Base-by-base conservation (phyloP, 1,140 invertebrate species). In the Pinna nobilis region DNA sequence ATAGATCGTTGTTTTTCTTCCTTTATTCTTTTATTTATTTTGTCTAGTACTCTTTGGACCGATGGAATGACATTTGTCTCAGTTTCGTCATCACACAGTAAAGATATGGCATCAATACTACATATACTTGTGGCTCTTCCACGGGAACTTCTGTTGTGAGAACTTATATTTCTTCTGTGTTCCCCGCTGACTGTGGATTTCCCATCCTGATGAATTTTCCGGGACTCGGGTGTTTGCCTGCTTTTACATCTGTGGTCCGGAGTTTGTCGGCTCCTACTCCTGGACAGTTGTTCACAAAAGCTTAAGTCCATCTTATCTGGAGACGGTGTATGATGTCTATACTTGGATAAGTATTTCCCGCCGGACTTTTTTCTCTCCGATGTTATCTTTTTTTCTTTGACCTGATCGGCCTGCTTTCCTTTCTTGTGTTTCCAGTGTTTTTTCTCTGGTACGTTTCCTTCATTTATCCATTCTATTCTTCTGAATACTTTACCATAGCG, bases 41-140 rank as follows among this genome's bases (percentile, higher is more conserved):
- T n/a, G n/a, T n/a, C n/a, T n/a, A n/a, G n/a, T n/a, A n/a, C n/a
- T n/a, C n/a, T n/a, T n/a, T n/a, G n/a, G n/a, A n/a, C n/a, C n/a
- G n/a, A n/a, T n/a, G n/a, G n/a, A n/a, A n/a, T n/a, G 20, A n/a
- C 39, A 6, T 44, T 59, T 18, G 30, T 32, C 32, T 55, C 50
- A 15, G 57, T 50, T 63, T 63, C 44, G 32, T 61, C 41, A 30
- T 74, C 66, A 59, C 59, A 69, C 15, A 74, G 20, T 3, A 64
- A 35, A 11, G 66, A 74, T 28, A 69, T 69, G 11, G 72, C 66
- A 59, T 74, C 72, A n/a, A 72, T 65, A 32, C 72, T 69, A 49
- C 72, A 69, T 1, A 64, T 39, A 37, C 66, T 74, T 28, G 33
- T 64, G 2, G 33, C 20, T 7, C 32, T 25, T 28, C 23, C 47